phyloP scores from a whole-genome alignment of 2,797 vertebrate genomes.

The Pangasius djambal region DNA sequence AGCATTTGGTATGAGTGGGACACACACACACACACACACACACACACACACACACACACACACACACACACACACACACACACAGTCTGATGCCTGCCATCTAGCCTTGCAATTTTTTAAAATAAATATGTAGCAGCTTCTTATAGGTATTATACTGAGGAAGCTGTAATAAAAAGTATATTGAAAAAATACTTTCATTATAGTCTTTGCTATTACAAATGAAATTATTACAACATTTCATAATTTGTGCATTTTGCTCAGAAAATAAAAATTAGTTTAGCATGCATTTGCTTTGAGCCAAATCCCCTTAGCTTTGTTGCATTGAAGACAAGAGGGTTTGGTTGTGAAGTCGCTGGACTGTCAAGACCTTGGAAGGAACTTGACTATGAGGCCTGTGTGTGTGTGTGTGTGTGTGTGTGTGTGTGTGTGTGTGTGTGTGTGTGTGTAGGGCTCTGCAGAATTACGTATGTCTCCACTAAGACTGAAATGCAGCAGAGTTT shows the following conservation, averaged over 20 bases:
- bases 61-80: constrained; percentile 38
- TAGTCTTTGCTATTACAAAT: background rate
- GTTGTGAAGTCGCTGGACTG: constrained; percentile 70
- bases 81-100: constrained; percentile 38
- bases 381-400: constrained; percentile 62
- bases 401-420: constrained; percentile 15
- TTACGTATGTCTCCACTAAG: constrained; percentile 66
- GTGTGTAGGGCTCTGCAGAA: constrained; percentile 31
- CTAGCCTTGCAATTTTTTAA: background rate
- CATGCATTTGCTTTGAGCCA: constrained; percentile 69
- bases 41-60: constrained; percentile 38
- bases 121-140: background rate
- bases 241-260: constrained; percentile 1
- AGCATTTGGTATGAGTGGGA: constrained; percentile 47
- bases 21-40: constrained; percentile 39
- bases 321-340: constrained; percentile 62
- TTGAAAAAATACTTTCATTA: background rate
- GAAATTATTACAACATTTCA: background rate
- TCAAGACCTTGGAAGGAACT: constrained; percentile 71
- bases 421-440: constrained; percentile 27
- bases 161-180: background rate
- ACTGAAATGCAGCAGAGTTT: constrained; percentile 69
- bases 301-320: constrained; percentile 73
- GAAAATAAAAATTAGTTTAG: background rate
- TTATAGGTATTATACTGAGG: background rate